phyloP scores from a whole-genome alignment of 2,113 vertebrate species.

The Numida meleagris region DNA sequence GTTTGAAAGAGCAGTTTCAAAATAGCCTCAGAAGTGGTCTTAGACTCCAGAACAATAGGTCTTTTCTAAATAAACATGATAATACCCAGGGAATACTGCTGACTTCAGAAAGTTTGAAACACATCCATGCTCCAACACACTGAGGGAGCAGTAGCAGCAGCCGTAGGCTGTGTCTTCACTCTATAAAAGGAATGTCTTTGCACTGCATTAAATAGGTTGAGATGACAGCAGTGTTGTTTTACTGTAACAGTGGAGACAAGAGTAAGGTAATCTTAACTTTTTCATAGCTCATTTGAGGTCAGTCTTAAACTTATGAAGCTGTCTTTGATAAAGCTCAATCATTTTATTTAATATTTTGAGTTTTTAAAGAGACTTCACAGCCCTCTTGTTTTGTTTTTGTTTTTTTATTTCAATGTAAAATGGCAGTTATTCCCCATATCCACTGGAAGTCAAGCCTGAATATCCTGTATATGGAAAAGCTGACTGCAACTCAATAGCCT shows the following conservation, averaged over 20 bases:
- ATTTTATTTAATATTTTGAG: background rate
- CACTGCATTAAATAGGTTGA: background rate
- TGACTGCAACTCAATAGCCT: background rate
- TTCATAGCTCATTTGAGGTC: background rate
- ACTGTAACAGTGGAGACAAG: background rate
- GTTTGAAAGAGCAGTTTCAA: conserved; percentile 27
- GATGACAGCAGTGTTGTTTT: background rate
- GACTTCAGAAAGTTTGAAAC: conserved; percentile 25
- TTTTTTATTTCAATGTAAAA: background rate
- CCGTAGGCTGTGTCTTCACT: background rate
- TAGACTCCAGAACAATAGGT: conserved; percentile 24
- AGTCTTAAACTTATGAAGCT: background rate
- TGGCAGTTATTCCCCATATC: background rate
- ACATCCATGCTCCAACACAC: background rate
- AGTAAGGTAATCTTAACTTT: background rate
- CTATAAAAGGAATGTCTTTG: background rate
- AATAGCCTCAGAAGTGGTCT: conserved; percentile 29
- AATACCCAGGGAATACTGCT: background rate
- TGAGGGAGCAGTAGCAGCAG: background rate
- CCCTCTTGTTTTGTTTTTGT: background rate
- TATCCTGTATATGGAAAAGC: background rate
- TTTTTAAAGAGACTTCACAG: background rate
- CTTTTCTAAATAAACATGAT: conserved; percentile 24
- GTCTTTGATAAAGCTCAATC: background rate
- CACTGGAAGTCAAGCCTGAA: background rate